Conservation (phyloP, 2,888 invertebrate species). For the Microctonus aethiopoides region DNA sequence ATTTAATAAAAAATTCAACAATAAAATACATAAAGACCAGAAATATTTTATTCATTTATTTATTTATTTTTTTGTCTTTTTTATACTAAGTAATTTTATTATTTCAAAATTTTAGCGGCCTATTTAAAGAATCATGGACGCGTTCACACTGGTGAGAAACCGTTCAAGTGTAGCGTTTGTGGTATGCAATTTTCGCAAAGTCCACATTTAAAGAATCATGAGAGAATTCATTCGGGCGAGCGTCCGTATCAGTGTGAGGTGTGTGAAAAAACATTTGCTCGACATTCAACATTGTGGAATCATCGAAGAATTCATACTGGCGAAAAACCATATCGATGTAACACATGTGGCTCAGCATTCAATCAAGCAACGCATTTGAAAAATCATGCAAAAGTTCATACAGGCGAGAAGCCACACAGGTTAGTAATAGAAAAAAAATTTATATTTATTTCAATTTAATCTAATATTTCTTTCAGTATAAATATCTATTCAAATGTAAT, state of each 20-base stretch:
- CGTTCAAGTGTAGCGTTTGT: constrained; percentile 82
- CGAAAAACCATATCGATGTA: constrained; percentile 79
- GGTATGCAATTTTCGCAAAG: constrained; percentile 93
- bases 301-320: constrained; percentile 89
- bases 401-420: constrained; percentile 76
- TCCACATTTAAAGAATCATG: constrained; percentile 89
- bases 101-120: constrained; percentile 70
- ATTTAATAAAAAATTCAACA: constrained; percentile 1
- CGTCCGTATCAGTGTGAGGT: constrained; percentile 90
- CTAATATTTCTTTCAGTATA: no score
- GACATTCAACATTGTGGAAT: constrained; percentile 90
- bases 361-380: constrained; percentile 90
- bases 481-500: no score
- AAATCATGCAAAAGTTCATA: constrained; percentile 81
- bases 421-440: no score
- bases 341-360: constrained; percentile 78
- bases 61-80: constrained; percentile 27
- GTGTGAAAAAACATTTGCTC: constrained; percentile 88
- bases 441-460: no score
- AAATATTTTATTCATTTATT: constrained; percentile 10
- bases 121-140: constrained; percentile 89
- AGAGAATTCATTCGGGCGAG: constrained; percentile 88
- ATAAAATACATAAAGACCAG: background rate
- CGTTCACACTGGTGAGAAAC: constrained; percentile 81
- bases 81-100: constrained; percentile 1